Evolutionary conservation across 2,113 vertebrate species (phyloP).

Genomic region (Australoheros scitulus): DNA sequence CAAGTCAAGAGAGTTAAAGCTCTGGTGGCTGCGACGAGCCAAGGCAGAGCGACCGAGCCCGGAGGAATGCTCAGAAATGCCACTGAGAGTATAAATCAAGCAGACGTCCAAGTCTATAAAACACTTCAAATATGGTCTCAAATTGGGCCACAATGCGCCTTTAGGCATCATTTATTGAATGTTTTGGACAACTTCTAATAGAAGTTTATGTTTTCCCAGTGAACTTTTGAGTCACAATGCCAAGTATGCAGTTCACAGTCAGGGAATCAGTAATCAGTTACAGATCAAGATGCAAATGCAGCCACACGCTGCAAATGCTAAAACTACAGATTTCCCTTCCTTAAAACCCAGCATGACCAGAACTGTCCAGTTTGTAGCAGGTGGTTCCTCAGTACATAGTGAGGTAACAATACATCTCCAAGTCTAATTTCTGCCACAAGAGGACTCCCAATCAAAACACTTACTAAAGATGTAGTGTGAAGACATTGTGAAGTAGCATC

Average conservation of each 20-base stretch:
- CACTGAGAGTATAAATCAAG: slow-evolving; percentile 49
- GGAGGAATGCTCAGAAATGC: slow-evolving; percentile 66
- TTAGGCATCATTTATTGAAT: neutral
- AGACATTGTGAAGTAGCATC: neutral
- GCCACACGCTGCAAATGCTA: neutral
- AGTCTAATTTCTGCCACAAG: neutral
- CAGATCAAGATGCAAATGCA: neutral
- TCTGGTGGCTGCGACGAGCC: slow-evolving; percentile 13
- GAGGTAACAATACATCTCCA: neutral
- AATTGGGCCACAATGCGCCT: neutral
- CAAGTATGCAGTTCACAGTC: neutral
- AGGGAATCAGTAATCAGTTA: neutral
- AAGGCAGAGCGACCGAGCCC: slow-evolving; percentile 34
- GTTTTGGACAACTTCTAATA: neutral
- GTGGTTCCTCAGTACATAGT: neutral
- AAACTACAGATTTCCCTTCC: neutral
- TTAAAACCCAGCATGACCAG: neutral
- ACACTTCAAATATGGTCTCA: neutral
- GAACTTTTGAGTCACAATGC: neutral
- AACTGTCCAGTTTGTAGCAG: neutral
- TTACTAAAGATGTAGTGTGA: neutral
- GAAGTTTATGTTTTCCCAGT: neutral
- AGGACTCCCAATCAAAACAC: neutral
- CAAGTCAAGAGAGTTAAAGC: slow-evolving; percentile 45
- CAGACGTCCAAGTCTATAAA: slow-evolving; percentile 27